Conservation (phyloP, 2,113 vertebrate species). For the Cyprinodon brontotheroides region DNA sequence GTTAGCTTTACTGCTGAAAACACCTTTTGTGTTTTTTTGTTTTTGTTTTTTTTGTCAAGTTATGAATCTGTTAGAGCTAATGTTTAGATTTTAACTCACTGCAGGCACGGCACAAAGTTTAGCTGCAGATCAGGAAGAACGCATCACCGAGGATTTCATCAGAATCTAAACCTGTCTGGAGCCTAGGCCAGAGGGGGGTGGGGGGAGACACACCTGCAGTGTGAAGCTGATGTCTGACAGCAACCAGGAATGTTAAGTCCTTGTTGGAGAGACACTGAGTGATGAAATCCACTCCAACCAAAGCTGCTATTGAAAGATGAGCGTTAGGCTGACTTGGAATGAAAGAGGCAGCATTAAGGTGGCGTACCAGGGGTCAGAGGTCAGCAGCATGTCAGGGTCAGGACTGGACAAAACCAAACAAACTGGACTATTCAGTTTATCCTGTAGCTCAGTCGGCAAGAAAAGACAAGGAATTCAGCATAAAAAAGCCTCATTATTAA, state of each 20-base stretch:
- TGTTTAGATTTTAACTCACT: too few species aligned
- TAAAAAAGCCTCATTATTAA: too few species aligned
- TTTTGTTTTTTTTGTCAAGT: too few species aligned
- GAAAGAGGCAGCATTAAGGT: neutral
- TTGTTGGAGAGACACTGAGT: neutral
- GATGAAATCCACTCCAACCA: neutral
- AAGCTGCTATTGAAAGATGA: neutral
- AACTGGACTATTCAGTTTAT: neutral
- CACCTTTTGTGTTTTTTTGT: too few species aligned
- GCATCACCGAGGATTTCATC: neutral
- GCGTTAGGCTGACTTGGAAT: neutral
- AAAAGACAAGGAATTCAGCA: too few species aligned
- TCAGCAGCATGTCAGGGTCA: neutral
- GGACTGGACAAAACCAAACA: neutral
- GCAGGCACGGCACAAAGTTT: neutral
- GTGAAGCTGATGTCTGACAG: neutral
- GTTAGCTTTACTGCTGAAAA: too few species aligned
- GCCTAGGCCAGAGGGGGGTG: neutral
- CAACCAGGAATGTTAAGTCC: slow-evolving; percentile 7
- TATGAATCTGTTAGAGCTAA: too few species aligned
- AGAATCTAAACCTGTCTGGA: neutral
- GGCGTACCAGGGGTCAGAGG: neutral
- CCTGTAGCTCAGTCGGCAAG: too few species aligned
- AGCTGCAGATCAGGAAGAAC: neutral
- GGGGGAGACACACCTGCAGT: neutral